Percentiles rank a stretch among this genome's conserved stretches.
phyloP scores from a whole-genome alignment of 2,113 vertebrate genomes.

The Psilopogon haemacephalus region DNA sequence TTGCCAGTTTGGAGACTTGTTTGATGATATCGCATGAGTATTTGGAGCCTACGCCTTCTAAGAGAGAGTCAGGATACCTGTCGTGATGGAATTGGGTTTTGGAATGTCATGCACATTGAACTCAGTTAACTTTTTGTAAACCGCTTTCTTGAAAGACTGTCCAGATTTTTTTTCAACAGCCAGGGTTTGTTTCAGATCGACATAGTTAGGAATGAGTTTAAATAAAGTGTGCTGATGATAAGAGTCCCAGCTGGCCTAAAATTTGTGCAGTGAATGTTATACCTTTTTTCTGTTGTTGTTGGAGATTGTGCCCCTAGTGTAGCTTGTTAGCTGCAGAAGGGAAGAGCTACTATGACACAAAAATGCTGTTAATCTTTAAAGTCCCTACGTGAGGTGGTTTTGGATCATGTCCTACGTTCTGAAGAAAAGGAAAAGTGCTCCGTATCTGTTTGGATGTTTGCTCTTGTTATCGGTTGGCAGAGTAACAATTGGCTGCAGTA shows the following conservation, averaged over 20 bases:
- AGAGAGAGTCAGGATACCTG: conserved; percentile 50
- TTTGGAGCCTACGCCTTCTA: conserved; percentile 27
- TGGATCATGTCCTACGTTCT: background rate
- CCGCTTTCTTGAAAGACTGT: conserved; percentile 3
- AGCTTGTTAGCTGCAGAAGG: background rate
- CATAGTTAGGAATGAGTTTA: conserved; percentile 53
- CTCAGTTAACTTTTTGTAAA: conserved; percentile 25
- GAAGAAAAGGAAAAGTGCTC: background rate
- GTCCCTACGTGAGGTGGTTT: background rate
- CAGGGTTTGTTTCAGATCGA: conserved; percentile 20
- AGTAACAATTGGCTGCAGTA: background rate
- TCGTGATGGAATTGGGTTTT: conserved; percentile 47
- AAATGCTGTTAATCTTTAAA: background rate
- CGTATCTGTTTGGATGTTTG: conserved; percentile 12
- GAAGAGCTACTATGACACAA: background rate
- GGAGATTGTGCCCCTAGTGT: background rate
- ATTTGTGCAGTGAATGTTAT: background rate
- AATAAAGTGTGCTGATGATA: conserved; percentile 29
- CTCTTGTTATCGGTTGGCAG: background rate
- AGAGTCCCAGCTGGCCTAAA: conserved; percentile 48
- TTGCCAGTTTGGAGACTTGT: conserved; percentile 51
- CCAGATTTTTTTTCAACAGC: background rate
- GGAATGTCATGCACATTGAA: conserved; percentile 41
- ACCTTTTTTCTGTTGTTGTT: background rate
- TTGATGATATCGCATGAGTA: conserved; percentile 60